A percentile compares a stretch with the other conserved stretches of the same genome.
Evolutionary conservation across 2,888 invertebrate species (phyloP).

Genomic region (Drosophila phalerata): DNA sequence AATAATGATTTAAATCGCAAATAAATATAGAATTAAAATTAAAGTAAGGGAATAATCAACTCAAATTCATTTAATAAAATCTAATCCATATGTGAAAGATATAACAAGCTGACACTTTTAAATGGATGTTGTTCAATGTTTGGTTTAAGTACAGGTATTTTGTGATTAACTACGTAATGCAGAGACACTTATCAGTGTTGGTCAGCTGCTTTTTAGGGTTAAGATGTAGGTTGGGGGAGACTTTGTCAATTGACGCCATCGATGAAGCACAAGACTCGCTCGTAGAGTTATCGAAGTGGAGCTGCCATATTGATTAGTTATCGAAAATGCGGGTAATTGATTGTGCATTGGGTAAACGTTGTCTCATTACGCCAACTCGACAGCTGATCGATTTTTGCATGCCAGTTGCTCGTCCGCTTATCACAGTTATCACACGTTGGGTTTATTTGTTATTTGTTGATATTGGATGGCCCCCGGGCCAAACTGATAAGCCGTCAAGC

Average conservation of each 20-base stretch:
- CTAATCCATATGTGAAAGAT: constrained; percentile 3
- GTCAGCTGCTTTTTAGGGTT: constrained; percentile 44
- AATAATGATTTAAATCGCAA: no score
- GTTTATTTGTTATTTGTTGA: constrained; percentile 43
- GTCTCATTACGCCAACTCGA: constrained; percentile 61
- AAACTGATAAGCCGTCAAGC: constrained; percentile 43
- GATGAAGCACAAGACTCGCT: constrained; percentile 28
- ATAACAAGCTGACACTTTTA: constrained; percentile 3
- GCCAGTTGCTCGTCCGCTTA: constrained; percentile 36
- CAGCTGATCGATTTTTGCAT: constrained; percentile 81
- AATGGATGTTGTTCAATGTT: constrained; percentile 33
- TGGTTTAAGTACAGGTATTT: constrained; percentile 21
- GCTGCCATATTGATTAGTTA: constrained; percentile 71
- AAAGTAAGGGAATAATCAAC: neutral
- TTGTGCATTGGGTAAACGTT: constrained; percentile 59
- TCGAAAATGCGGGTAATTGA: constrained; percentile 68
- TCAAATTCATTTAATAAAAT: neutral
- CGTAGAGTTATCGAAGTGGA: constrained; percentile 20
- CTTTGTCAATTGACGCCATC: constrained; percentile 25
- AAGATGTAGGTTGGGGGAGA: constrained; percentile 11
- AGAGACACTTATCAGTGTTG: constrained; percentile 33
- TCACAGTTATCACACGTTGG: constrained; percentile 40
- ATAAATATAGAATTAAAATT: no score
- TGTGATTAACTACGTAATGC: constrained; percentile 22
- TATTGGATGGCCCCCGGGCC: constrained; percentile 18